Conservation (phyloP, 2,888 invertebrate species). For the Parasteatoda lunata region DNA sequence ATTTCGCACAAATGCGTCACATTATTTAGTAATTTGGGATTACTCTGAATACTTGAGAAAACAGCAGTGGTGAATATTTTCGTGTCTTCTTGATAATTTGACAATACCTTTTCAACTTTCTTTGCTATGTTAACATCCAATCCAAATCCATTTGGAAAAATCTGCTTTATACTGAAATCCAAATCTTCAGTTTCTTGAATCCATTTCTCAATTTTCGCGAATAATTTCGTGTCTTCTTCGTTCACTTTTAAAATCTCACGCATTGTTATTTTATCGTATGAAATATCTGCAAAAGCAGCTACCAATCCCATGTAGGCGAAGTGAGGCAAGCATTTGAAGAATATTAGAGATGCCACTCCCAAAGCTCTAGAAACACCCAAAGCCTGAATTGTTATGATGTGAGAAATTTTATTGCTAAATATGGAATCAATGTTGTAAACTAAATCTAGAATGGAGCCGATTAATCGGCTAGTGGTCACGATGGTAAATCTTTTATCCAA, state of each 20-base stretch:
- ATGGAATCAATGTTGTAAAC: neutral
- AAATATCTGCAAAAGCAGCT: neutral
- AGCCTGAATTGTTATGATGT: neutral
- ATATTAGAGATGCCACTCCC: neutral
- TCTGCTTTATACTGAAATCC: neutral
- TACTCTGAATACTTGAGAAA: neutral
- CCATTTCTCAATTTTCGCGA: constrained; percentile 3
- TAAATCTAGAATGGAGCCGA: constrained; percentile 3
- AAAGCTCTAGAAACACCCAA: neutral
- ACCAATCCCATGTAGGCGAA: neutral
- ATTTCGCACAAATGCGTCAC: neutral
- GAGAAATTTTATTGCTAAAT: neutral
- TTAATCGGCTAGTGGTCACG: neutral
- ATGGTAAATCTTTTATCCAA: neutral
- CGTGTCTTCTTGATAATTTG: neutral
- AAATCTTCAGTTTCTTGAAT: constrained; percentile 8
- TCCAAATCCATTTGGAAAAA: constrained; percentile 8
- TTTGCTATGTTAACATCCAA: neutral
- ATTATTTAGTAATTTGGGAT: neutral
- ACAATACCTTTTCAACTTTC: neutral
- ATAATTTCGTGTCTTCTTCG: constrained; percentile 1
- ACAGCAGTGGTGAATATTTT: neutral
- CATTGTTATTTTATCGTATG: neutral
- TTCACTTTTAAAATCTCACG: neutral
- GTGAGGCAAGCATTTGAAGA: neutral